Conservation (phyloP, 2,888 invertebrate genomes). For the Barypeithes pellucidus region DNA sequence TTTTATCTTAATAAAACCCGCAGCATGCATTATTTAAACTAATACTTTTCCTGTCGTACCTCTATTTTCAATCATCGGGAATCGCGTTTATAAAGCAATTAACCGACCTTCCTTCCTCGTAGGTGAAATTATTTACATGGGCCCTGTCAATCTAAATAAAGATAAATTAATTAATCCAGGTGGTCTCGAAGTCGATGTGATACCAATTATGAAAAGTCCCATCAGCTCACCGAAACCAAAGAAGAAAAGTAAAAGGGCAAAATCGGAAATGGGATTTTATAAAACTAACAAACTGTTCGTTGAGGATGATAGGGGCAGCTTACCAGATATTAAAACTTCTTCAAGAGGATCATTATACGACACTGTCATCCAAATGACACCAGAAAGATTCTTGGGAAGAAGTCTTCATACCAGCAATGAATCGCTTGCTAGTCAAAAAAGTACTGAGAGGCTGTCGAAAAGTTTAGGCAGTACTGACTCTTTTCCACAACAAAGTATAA, state of each 20-base stretch:
- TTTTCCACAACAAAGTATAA: slow-evolving; percentile 63
- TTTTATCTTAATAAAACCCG: slow-evolving; percentile 53
- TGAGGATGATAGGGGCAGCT: slow-evolving; percentile 65
- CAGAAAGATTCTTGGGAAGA: slow-evolving; percentile 63
- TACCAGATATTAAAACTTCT: slow-evolving; percentile 65
- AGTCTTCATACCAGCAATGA: slow-evolving; percentile 61
- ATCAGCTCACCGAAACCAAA: slow-evolving; percentile 66
- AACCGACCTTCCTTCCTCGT: slow-evolving; percentile 58
- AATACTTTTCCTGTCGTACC: slow-evolving; percentile 37
- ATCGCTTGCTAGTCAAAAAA: slow-evolving; percentile 61
- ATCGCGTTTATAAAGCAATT: slow-evolving; percentile 37
- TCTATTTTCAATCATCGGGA: slow-evolving; percentile 39
- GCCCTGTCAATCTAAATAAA: slow-evolving; percentile 71
- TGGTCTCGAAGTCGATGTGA: slow-evolving; percentile 71
- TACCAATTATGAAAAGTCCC: slow-evolving; percentile 70
- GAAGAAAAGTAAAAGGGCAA: slow-evolving; percentile 62
- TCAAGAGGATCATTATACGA: slow-evolving; percentile 62
- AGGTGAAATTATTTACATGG: slow-evolving; percentile 71
- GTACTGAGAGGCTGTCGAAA: slow-evolving; percentile 59
- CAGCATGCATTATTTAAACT: slow-evolving; percentile 50
- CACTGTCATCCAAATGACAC: slow-evolving; percentile 65
- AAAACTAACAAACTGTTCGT: slow-evolving; percentile 54
- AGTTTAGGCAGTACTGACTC: slow-evolving; percentile 65
- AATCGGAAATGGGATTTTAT: slow-evolving; percentile 67
- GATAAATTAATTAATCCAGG: slow-evolving; percentile 76